phyloP scores from a whole-genome alignment of 2,888 invertebrate genomes.

The Ephialtes manifestator region DNA sequence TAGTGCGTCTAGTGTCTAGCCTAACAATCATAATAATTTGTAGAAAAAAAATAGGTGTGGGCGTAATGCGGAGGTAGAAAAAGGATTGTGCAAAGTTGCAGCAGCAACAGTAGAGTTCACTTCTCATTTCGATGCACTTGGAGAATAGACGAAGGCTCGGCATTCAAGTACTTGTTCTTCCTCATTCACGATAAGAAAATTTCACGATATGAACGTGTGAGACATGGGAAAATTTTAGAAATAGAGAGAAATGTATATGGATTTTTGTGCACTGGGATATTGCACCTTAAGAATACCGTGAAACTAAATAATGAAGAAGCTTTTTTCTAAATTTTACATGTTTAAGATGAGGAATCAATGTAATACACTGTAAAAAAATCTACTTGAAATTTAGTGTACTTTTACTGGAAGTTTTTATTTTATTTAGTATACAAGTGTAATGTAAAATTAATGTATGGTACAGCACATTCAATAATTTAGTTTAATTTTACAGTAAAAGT shows the following conservation, averaged over 20 bases:
- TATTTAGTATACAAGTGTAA: no score
- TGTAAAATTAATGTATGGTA: no score
- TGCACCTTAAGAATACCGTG: no score
- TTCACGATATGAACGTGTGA: neutral
- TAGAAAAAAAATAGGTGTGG: constrained; percentile 44
- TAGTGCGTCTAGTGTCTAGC: constrained; percentile 59
- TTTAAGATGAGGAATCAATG: no score
- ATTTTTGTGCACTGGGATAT: neutral
- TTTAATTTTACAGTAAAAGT: no score
- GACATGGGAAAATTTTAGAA: neutral
- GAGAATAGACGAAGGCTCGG: neutral
- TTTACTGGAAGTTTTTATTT: no score
- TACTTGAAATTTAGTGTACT: no score
- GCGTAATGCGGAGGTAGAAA: constrained; percentile 58
- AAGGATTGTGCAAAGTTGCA: constrained; percentile 69
- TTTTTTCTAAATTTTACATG: no score
- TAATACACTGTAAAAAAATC: no score
- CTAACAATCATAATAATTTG: constrained; percentile 38
- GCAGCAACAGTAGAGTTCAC: constrained; percentile 33
- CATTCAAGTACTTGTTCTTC: neutral
- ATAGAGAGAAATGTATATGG: neutral
- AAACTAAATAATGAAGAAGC: no score
- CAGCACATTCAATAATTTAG: no score
- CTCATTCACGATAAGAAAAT: neutral
- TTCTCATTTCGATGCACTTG: constrained; percentile 41